phyloP scores from a whole-genome alignment of 2,888 invertebrate species.

The Apotomis turbidana region DNA sequence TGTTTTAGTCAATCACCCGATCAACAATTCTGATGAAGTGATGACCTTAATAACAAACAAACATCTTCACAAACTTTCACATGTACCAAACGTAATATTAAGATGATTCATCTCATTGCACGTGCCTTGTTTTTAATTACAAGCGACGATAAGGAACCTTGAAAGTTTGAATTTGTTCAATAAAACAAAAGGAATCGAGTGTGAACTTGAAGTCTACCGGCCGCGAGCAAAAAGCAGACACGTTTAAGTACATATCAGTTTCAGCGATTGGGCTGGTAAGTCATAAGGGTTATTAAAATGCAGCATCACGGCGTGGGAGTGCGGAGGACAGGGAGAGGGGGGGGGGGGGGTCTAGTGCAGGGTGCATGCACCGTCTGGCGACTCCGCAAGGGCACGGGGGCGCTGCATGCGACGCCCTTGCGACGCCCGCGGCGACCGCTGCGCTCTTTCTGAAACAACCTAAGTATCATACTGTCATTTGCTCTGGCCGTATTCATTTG shows the following conservation, averaged over 20 bases:
- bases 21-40: too few relatives aligned
- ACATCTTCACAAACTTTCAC: too few relatives aligned
- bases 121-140: too few relatives aligned
- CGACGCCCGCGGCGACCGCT: slow-evolving; percentile 53
- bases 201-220: neutral
- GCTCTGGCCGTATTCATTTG: slow-evolving; percentile 12
- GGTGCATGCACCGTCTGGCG: slow-evolving; percentile 71
- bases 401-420: slow-evolving; percentile 53
- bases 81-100: too few relatives aligned
- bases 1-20: too few relatives aligned
- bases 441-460: slow-evolving; percentile 25
- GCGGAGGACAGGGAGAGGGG: slow-evolving; percentile 24
- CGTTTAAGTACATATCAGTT: slow-evolving; percentile 32
- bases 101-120: too few relatives aligned
- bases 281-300: slow-evolving; percentile 65
- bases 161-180: too few relatives aligned
- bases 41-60: too few relatives aligned
- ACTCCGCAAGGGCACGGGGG: slow-evolving; percentile 43
- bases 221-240: slow-evolving; percentile 4
- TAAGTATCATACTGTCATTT: slow-evolving; percentile 1
- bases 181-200: neutral
- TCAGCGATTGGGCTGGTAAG: slow-evolving; percentile 54
- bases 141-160: too few relatives aligned
- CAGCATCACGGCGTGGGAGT: slow-evolving; percentile 56
- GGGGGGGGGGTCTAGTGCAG: slow-evolving; percentile 50